Evolutionary conservation across 2,797 vertebrate species (phyloP).

Genomic region (Phoebastria nigripes): DNA sequence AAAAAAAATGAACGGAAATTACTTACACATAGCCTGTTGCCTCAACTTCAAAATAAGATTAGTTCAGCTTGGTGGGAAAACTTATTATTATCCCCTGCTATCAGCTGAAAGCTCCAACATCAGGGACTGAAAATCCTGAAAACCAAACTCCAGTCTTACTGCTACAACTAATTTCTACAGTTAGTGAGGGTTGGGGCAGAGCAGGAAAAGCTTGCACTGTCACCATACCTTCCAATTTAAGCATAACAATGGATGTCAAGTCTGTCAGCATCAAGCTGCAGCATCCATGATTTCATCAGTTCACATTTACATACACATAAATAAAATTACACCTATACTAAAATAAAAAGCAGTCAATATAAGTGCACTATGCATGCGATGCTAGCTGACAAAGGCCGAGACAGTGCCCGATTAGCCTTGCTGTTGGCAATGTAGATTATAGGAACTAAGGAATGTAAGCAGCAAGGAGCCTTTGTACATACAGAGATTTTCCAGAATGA

Average conservation of each 20-base stretch:
- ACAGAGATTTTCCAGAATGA: neutral
- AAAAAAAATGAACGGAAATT: neutral
- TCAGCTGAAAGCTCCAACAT: neutral
- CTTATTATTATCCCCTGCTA: neutral
- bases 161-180: neutral
- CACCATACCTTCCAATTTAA: neutral
- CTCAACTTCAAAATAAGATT: neutral
- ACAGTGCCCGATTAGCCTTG: neutral
- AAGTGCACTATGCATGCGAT: neutral
- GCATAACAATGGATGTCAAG: neutral
- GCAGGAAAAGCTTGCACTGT: neutral
- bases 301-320: neutral
- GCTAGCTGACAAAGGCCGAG: neutral
- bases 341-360: neutral
- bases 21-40: neutral
- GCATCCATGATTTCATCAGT: neutral
- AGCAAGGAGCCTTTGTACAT: neutral
- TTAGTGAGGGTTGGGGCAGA: neutral
- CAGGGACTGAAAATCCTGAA: neutral
- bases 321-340: neutral
- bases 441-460: neutral
- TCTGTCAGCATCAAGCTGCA: neutral
- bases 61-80: neutral
- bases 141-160: neutral
- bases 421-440: neutral